These are phyloP conservation scores for Lophotriccus pileatus DNA, from an alignment of 2,797 vertebrate species.

Conservation along the genomic window DNA sequence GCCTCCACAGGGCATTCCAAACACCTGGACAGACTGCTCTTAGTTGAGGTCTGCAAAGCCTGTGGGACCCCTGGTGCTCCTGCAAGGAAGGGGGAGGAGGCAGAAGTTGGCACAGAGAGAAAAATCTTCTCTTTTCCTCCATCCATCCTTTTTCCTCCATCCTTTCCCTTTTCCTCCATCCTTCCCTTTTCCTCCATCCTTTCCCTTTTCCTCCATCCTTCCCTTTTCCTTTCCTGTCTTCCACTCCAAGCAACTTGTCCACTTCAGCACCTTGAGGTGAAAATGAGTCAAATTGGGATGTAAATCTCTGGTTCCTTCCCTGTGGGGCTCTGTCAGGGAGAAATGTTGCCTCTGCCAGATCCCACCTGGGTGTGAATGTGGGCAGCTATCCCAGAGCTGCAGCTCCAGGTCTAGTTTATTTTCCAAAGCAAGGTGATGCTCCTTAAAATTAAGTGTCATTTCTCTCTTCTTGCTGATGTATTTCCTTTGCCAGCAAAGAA, in stretches of 20 bases:
- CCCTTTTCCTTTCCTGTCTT: background rate
- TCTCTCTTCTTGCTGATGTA: conserved; percentile 17
- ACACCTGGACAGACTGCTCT: background rate
- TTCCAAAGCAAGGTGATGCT: conserved; percentile 7
- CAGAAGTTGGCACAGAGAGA: background rate
- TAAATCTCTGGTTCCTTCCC: background rate
- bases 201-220: background rate
- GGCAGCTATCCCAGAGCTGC: background rate
- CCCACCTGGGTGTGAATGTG: background rate
- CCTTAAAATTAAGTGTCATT: conserved; percentile 33
- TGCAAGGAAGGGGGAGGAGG: too few species aligned
- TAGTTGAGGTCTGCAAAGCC: background rate
- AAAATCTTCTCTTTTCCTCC: background rate
- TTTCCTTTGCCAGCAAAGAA: conserved; percentile 38
- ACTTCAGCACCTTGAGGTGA: background rate
- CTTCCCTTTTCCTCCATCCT: background rate
- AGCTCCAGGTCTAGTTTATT: background rate
- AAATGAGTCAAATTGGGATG: background rate
- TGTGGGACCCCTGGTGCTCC: background rate
- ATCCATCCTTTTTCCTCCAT: background rate
- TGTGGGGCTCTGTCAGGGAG: background rate
- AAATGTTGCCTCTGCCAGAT: background rate
- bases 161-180: background rate
- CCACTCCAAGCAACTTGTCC: background rate
- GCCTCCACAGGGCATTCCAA: fast-evolving